A percentile compares a stretch with the other conserved stretches of the same genome.
These are phyloP conservation scores for Endomychus coccineus DNA, from an alignment of 2,888 invertebrate species.

Conservation along the genomic window DNA sequence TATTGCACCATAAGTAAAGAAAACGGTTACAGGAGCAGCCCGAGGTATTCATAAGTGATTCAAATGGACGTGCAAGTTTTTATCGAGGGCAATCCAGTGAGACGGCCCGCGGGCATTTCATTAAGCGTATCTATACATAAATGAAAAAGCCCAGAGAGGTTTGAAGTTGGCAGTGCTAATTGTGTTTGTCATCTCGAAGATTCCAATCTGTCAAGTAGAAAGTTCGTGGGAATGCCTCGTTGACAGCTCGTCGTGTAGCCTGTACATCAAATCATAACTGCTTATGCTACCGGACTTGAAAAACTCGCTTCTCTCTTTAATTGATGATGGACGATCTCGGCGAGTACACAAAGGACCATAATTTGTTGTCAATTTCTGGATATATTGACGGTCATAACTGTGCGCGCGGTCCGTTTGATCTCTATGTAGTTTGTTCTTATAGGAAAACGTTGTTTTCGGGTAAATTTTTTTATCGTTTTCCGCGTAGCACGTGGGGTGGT, in stretches of 20 bases:
- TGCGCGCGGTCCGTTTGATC: conserved; percentile 35
- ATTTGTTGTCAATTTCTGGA: conserved; percentile 47
- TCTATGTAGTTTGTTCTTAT: conserved; percentile 13
- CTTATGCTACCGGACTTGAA: conserved; percentile 28
- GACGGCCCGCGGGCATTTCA: too few relatives aligned
- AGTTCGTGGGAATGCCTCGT: conserved; percentile 28
- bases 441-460: too few relatives aligned
- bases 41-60: too few relatives aligned
- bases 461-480: too few relatives aligned
- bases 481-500: too few relatives aligned
- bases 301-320: conserved; percentile 38
- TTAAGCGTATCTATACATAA: too few relatives aligned
- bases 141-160: conserved; percentile 6
- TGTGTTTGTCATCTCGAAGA: conserved; percentile 24
- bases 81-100: too few relatives aligned
- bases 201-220: conserved; percentile 26
- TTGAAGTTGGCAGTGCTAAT: conserved; percentile 18
- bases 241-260: conserved; percentile 32
- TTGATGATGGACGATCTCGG: conserved; percentile 45
- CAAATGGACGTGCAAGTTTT: too few relatives aligned
- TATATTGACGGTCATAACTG: conserved; percentile 44
- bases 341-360: conserved; percentile 43
- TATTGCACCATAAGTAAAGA: too few relatives aligned
- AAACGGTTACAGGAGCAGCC: too few relatives aligned
- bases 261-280: conserved; percentile 35